Base-by-base conservation (phyloP, 2,888 invertebrate species). In the Drosophila mettleri region DNA sequence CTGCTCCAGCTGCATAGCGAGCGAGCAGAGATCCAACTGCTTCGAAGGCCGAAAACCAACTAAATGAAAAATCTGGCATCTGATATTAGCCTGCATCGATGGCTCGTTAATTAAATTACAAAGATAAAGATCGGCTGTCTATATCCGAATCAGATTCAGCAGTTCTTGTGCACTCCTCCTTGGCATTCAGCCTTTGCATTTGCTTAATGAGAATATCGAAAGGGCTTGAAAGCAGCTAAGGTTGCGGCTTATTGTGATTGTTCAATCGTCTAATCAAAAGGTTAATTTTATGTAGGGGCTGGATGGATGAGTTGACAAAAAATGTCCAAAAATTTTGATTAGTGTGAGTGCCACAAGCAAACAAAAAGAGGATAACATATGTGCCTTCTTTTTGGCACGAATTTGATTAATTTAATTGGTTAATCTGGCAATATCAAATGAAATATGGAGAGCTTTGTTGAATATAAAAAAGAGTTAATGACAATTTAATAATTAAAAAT, bases 271-370 rank as follows among this genome's bases (percentile, higher is more conserved):
- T 20, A 36, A 34, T 57, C 16, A 33, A 48, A 22, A 14, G 39
- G 27, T 22, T 16, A 20, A 12, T 20, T 29, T 27, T 1, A n/a
- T 16, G 9, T 51, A 10, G 29, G 16, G 12, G 6, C 24, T 29
- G 61, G n/a, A n/a, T n/a, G n/a, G n/a, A 74, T 81, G 86, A 80
- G 49, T 74, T 36, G 70, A 55, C 69, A 54, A 77, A 54, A 77
- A 61, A 83, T 60, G 71, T 10, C 43, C 53, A 18, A 45, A 29
- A 45, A 27, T 31, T 54, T 51, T 58, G 62, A 81, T 81, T 81
- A 86, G 55, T 38, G 18, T 68, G 66, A 83, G 78, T 86, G 78
- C 58, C 39, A 22, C 5, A 39, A 8, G 12, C 39, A 43, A 63
- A 51, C 16, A 39, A 12, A 49, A 27, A 10, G 3, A 16, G 38